These are phyloP conservation scores for Chrysopa pallens DNA, from an alignment of 1,140 invertebrate genomes.

Conservation along the genomic window DNA sequence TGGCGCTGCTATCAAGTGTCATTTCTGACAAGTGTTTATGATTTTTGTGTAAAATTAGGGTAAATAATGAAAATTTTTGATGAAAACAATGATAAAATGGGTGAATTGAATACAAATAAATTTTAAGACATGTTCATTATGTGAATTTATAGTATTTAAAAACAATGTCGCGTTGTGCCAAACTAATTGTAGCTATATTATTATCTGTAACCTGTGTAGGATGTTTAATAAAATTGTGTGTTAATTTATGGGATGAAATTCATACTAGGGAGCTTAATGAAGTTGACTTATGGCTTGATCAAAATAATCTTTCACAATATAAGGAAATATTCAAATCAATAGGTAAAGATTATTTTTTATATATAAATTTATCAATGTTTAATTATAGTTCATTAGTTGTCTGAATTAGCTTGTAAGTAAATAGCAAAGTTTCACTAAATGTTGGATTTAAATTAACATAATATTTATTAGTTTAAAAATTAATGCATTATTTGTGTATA, in stretches of 20 bases:
- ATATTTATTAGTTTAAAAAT: not conserved
- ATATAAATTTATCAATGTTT: slow-evolving; percentile 4
- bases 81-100: no score
- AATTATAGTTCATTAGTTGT: not conserved
- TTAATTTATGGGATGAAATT: slow-evolving; percentile 1
- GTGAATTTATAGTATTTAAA: not conserved
- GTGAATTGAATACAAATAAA: not conserved
- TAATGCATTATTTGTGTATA: no score
- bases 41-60: no score
- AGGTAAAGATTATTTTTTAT: slow-evolving; percentile 31
- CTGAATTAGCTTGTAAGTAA: not conserved
- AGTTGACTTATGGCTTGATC: slow-evolving; percentile 51
- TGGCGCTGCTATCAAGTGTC: no score
- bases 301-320: slow-evolving; percentile 46
- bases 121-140: not conserved
- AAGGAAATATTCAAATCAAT: slow-evolving; percentile 45
- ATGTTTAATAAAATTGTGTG: not conserved
- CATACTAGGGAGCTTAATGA: slow-evolving; percentile 28
- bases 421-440: slow-evolving; percentile 1
- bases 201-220: not conserved
- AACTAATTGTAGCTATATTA: not conserved
- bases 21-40: no score
- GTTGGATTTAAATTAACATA: not conserved
- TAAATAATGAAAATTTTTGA: no score
- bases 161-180: slow-evolving; percentile 1